Base-by-base conservation (phyloP, 2,888 invertebrate species). In the Punctoribates punctum region DNA sequence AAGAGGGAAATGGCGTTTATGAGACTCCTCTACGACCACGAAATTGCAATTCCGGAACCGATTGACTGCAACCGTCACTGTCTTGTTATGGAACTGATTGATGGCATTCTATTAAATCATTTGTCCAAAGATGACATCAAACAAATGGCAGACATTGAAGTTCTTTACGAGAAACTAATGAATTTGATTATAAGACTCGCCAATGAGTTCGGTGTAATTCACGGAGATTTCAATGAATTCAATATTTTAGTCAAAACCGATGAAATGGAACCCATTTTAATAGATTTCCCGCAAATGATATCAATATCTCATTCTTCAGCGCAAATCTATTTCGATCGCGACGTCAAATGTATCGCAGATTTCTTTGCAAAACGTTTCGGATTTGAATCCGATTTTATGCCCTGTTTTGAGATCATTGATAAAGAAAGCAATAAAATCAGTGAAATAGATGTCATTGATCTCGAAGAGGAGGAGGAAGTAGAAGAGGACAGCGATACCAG, bases 151-250 rank as follows among this genome's bases (percentile, higher is more conserved):
- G 87, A 89, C 81, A 85, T 91, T 1, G 84, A 76, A 62, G 85
- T 0, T 89, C 86, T 98, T 0, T 99, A 96, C 83, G 94, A 95
- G 81, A 92, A 95, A 81, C 87, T 98, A 77, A 97, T 99, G 97
- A 89, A 92, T 81, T 86, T 98, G 38, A 91, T 99, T 73, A 90
- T 97, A 0, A 88, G 89, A 57, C 88, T 99, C 74, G 99, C 92
- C 29, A 92, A 93, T 85, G 90, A 92, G 82, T 77, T 73, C 42
- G 99, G 99, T 0, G 93, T 99, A 2, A 98, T 99, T 81, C 99
- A 99, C 84, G 94, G 97, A 0, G 99, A 99, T 86, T 99, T 97
- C 84, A 99, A 99, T 83, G 99, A 99, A 85, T 99, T 99, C 85
- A 99, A 99, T 84, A 89, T 99, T 78, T 94, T 99, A 91, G 77